A percentile compares a stretch with the other conserved stretches of the same genome.
Conservation (phyloP, 2,113 vertebrate genomes). For the Carassius carassius region DNA sequence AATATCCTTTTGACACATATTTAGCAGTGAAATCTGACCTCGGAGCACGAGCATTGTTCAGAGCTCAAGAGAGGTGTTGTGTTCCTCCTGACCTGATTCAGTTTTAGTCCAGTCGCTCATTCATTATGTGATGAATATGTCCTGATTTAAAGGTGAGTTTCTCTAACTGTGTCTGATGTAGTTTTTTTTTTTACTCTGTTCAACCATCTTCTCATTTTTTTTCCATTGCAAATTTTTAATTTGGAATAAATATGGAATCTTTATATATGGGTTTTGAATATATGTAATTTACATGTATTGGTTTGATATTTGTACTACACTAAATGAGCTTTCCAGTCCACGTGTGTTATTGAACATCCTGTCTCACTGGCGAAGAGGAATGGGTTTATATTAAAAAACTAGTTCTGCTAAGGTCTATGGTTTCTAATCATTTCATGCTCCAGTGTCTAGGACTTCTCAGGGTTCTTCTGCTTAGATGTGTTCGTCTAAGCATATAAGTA, state of each 20-base stretch:
- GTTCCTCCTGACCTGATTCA: slow-evolving; percentile 19
- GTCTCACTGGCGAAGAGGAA: not conserved
- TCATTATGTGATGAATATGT: not conserved
- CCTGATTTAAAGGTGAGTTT: not conserved
- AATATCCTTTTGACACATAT: slow-evolving; percentile 18
- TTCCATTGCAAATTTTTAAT: not conserved
- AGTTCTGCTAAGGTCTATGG: no score
- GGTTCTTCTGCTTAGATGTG: not conserved
- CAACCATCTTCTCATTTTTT: not conserved
- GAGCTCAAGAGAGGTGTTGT: not conserved
- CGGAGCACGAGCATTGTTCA: not conserved
- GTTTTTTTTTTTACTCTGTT: not conserved
- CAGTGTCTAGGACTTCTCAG: not conserved
- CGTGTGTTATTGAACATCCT: not conserved
- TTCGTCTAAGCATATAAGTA: not conserved
- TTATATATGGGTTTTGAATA: not conserved
- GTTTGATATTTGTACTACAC: not conserved
- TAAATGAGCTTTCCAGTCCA: not conserved
- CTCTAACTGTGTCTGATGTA: not conserved
- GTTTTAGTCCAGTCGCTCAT: not conserved
- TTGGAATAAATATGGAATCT: not conserved
- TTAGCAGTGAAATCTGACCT: slow-evolving; percentile 28
- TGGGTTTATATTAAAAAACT: no score
- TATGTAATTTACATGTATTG: not conserved
- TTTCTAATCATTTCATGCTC: slow-evolving; percentile 1